Evolutionary conservation across 2,888 invertebrate species (phyloP).

Genomic region (Anaspis maculata): DNA sequence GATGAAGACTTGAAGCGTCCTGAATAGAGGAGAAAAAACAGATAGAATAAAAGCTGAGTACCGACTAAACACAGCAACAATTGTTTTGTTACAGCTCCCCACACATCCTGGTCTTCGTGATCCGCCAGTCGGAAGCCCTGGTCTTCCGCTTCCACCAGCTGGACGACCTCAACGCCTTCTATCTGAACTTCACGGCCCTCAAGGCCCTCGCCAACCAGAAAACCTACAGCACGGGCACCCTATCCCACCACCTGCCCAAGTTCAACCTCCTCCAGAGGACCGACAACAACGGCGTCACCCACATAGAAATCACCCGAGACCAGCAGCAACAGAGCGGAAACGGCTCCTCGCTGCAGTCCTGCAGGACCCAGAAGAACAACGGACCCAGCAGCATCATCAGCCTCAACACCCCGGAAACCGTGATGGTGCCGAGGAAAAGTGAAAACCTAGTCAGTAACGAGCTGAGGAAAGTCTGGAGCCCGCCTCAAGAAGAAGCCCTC

Average conservation of each 20-base stretch:
- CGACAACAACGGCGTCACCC: conserved; percentile 45
- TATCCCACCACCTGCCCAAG: conserved; percentile 21
- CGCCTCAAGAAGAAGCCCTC: conserved; percentile 35
- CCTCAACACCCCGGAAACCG: conserved; percentile 35
- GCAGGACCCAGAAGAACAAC: conserved; percentile 19
- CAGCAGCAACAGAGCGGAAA: too few relatives aligned
- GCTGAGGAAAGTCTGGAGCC: conserved; percentile 39
- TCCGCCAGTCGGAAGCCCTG: conserved; percentile 35
- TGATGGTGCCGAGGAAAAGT: neutral
- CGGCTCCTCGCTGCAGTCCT: conserved; percentile 1
- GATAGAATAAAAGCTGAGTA: too few relatives aligned
- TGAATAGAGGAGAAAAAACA: too few relatives aligned
- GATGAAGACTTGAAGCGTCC: too few relatives aligned
- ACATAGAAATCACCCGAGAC: conserved; percentile 41
- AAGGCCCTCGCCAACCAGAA: conserved; percentile 40
- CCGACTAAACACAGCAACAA: too few relatives aligned
- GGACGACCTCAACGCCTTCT: conserved; percentile 31
- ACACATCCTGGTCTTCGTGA: conserved; percentile 39
- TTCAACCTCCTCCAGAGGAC: conserved; percentile 44
- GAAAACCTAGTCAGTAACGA: conserved; percentile 22
- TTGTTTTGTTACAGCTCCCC: conserved; percentile 32
- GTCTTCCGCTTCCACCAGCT: conserved; percentile 38
- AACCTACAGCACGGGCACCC: conserved; percentile 28
- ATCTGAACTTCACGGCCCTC: conserved; percentile 37
- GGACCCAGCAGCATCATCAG: too few relatives aligned